phyloP scores from a whole-genome alignment of 2,113 vertebrate species.

The Sigmodon hispidus region DNA sequence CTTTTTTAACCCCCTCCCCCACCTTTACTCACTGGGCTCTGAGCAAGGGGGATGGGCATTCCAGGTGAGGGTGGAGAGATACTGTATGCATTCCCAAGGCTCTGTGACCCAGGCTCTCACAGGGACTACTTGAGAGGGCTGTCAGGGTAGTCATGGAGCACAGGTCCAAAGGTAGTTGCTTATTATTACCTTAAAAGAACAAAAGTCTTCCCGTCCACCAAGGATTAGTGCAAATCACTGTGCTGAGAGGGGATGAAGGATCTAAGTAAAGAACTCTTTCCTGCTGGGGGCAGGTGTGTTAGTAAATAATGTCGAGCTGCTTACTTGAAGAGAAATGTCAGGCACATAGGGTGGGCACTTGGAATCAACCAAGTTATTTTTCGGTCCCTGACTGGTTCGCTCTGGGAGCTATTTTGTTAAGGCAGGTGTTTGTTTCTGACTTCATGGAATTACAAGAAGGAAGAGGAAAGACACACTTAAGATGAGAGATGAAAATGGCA shows the following conservation, averaged over 20 bases:
- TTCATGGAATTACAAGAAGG: constrained; percentile 32
- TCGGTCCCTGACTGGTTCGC: background rate
- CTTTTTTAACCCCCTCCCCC: rapidly evolving
- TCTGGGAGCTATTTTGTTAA: background rate
- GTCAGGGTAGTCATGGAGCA: background rate
- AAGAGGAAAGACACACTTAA: background rate
- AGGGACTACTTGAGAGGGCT: background rate
- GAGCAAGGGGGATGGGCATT: background rate
- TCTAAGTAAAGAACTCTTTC: background rate
- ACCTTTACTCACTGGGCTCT: background rate
- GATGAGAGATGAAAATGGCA: background rate
- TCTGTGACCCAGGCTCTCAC: background rate
- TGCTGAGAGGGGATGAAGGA: background rate
- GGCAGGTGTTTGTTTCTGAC: background rate
- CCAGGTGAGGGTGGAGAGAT: background rate
- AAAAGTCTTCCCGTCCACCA: background rate
- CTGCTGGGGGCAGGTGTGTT: background rate
- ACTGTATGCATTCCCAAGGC: background rate
- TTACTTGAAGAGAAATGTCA: constrained; percentile 26
- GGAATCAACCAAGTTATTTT: background rate
- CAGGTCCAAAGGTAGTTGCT: background rate
- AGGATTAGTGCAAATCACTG: background rate
- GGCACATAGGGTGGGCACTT: background rate
- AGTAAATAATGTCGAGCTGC: constrained; percentile 11
- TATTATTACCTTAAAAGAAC: background rate